Conservation (phyloP, 2,888 invertebrate species). For the Nomada flava region DNA sequence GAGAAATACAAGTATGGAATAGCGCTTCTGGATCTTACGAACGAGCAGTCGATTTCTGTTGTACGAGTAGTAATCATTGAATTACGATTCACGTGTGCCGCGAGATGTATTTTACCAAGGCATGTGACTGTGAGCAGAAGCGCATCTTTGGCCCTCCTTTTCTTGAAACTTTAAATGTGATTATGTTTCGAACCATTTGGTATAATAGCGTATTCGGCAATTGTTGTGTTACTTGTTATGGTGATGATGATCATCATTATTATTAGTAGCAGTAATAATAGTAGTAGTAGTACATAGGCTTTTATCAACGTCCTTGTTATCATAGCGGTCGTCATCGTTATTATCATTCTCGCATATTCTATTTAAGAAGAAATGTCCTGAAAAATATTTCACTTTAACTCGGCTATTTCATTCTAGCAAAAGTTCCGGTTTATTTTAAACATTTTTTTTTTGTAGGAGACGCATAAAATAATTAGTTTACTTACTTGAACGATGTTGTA, state of each 20-base stretch:
- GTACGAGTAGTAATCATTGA: background rate
- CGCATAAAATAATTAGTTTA: background rate
- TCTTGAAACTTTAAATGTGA: background rate
- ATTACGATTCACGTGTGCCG: background rate
- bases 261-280: too few species aligned
- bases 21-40: slow-evolving; percentile 34
- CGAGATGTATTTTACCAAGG: background rate
- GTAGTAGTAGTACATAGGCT: background rate
- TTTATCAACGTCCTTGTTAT: background rate
- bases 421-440: background rate
- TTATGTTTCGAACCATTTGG: background rate
- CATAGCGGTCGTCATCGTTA: background rate
- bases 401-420: background rate
- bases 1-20: background rate
- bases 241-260: background rate
- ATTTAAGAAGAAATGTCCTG: background rate
- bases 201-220: background rate
- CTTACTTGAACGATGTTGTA: background rate
- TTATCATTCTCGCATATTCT: background rate
- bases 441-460: background rate
- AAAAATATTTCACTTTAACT: background rate
- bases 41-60: slow-evolving; percentile 5
- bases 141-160: background rate
- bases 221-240: background rate
- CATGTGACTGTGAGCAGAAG: slow-evolving; percentile 1